Percentiles rank a stretch among this genome's conserved stretches.
phyloP scores from a whole-genome alignment of 2,113 vertebrate species.

The Eulemur macaco region DNA sequence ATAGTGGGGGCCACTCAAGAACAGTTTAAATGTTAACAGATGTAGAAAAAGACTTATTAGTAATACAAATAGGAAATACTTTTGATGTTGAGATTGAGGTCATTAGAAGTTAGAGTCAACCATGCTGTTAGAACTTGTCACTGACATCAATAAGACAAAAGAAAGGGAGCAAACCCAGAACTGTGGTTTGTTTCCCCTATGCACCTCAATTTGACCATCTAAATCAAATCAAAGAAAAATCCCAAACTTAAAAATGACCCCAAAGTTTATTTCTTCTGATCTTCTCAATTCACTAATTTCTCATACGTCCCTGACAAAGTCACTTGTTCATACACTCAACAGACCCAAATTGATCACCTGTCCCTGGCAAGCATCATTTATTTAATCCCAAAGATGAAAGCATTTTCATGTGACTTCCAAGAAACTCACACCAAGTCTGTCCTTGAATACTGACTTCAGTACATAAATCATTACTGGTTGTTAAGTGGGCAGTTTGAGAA shows the following conservation, averaged over 20 bases:
- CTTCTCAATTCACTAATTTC: slow-evolving; percentile 2
- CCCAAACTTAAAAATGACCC: not conserved
- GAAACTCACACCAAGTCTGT: not conserved
- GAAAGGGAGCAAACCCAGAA: not conserved
- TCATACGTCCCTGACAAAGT: not conserved
- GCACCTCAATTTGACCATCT: slow-evolving; percentile 7
- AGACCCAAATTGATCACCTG: not conserved
- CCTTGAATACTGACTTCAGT: not conserved
- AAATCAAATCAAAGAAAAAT: slow-evolving; percentile 45
- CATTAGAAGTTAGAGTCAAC: not conserved
- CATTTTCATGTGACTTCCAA: not conserved
- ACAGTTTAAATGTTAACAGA: slow-evolving; percentile 9
- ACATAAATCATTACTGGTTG: not conserved
- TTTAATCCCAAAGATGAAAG: not conserved
- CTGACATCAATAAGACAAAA: not conserved
- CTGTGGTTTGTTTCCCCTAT: not conserved
- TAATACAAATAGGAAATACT: slow-evolving; percentile 15
- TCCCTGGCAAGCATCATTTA: not conserved
- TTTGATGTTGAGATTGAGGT: not conserved
- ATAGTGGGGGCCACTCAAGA: not conserved
- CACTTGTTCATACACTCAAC: not conserved
- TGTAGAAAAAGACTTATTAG: not conserved
- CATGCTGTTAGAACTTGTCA: not conserved
- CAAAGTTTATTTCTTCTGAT: not conserved
- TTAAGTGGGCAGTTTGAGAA: not conserved